A percentile compares a stretch with the other conserved stretches of the same genome.
Evolutionary conservation across 2,113 vertebrate genomes (phyloP).

Genomic region (Menidia beryllina): DNA sequence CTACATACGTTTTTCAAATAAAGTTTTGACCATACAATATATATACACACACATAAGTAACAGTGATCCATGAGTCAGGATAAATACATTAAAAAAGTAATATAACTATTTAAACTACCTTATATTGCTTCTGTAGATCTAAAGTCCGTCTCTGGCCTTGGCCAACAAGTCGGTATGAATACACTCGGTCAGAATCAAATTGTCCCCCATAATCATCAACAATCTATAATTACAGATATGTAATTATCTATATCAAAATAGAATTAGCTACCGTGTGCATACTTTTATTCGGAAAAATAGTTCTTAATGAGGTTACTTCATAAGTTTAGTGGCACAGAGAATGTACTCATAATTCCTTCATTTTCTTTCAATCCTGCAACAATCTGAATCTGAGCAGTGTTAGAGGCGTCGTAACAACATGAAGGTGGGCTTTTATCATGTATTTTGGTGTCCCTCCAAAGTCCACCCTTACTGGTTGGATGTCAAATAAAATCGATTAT

Average conservation of each 20-base stretch:
- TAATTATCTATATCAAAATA: conserved; percentile 3
- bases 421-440: too few relatives aligned
- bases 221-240: conserved; percentile 2
- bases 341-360: background rate
- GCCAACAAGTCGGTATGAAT: background rate
- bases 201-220: background rate
- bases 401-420: too few relatives aligned
- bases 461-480: too few relatives aligned
- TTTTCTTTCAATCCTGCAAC: too few relatives aligned
- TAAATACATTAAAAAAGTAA: background rate
- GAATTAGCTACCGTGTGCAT: background rate
- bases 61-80: background rate
- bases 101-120: background rate
- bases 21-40: too few relatives aligned
- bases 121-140: background rate
- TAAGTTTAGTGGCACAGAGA: background rate
- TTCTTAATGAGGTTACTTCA: background rate
- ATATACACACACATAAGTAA: too few relatives aligned
- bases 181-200: conserved; percentile 7
- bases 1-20: too few relatives aligned
- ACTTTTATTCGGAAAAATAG: background rate
- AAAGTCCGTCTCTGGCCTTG: background rate
- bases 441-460: too few relatives aligned
- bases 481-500: too few relatives aligned
- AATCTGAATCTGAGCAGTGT: too few relatives aligned